phyloP scores from a whole-genome alignment of 2,888 invertebrate genomes.

The Napeogenes sylphis region DNA sequence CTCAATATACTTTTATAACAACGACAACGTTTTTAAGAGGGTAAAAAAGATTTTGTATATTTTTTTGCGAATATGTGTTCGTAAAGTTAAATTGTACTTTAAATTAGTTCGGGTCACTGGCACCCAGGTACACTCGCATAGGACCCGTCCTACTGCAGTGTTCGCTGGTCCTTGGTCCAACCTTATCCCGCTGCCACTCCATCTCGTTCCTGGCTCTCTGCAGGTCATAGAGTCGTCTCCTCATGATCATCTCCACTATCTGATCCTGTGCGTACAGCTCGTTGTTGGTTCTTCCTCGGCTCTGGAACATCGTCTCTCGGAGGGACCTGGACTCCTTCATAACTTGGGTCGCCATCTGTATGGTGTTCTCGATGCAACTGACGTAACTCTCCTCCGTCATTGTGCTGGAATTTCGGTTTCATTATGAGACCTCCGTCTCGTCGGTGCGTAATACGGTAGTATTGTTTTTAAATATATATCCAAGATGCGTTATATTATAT shows the following conservation, averaged over 20 bases:
- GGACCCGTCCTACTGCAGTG: too few relatives aligned
- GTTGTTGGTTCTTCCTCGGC: conserved; percentile 86
- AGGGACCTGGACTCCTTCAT: conserved; percentile 86
- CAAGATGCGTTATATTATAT: too few relatives aligned
- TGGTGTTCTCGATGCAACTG: conserved; percentile 86
- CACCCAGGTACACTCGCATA: too few relatives aligned
- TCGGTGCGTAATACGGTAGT: too few relatives aligned
- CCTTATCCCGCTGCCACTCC: conserved; percentile 87
- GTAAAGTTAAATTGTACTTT: too few relatives aligned
- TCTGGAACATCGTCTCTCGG: conserved; percentile 87
- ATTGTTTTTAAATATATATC: too few relatives aligned
- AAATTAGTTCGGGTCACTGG: too few relatives aligned
- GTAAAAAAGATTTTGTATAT: too few relatives aligned
- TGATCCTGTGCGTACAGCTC: conserved; percentile 90
- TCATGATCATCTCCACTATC: conserved; percentile 87
- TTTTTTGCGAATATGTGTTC: too few relatives aligned
- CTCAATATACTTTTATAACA: too few relatives aligned
- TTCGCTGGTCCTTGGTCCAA: conserved; percentile 21
- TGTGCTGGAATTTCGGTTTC: conserved; percentile 52
- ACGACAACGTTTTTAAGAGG: too few relatives aligned
- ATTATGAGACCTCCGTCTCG: neutral
- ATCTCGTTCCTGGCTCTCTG: conserved; percentile 91
- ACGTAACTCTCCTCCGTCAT: conserved; percentile 91
- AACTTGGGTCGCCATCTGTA: conserved; percentile 88
- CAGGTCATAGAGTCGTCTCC: conserved; percentile 92